phyloP scores from a whole-genome alignment of 2,113 vertebrate species.

The Crotophaga sulcirostris region DNA sequence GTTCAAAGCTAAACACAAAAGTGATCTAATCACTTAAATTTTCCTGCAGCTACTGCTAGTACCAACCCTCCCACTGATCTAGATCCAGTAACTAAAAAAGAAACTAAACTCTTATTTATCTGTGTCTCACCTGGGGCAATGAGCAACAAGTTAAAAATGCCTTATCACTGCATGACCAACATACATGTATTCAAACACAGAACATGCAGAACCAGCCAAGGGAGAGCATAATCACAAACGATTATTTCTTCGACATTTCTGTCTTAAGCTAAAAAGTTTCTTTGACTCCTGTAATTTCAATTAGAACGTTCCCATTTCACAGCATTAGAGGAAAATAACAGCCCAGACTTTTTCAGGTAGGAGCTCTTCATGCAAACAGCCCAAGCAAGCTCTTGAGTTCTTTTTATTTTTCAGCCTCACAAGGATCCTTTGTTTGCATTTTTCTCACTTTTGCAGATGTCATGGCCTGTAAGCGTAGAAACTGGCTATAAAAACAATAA shows the following conservation, averaged over 20 bases:
- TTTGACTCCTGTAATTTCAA: neutral
- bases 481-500: neutral
- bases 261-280: neutral
- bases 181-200: neutral
- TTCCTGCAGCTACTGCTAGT: neutral
- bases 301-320: neutral
- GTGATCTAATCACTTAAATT: neutral
- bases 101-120: neutral
- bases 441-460: neutral
- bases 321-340: neutral
- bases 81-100: neutral
- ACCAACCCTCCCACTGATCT: neutral
- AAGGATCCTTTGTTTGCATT: neutral
- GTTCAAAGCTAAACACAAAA: neutral
- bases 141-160: neutral
- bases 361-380: neutral
- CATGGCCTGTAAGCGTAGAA: neutral
- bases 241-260: neutral
- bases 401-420: neutral
- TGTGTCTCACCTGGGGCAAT: neutral
- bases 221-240: neutral
- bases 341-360: neutral
- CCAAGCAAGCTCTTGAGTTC: neutral
- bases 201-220: neutral
- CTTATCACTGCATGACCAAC: neutral